A percentile compares a stretch with the other conserved stretches of the same genome.
Evolutionary conservation across 2,888 invertebrate genomes (phyloP).

Genomic region (Agonopterix alstromeriana): DNA sequence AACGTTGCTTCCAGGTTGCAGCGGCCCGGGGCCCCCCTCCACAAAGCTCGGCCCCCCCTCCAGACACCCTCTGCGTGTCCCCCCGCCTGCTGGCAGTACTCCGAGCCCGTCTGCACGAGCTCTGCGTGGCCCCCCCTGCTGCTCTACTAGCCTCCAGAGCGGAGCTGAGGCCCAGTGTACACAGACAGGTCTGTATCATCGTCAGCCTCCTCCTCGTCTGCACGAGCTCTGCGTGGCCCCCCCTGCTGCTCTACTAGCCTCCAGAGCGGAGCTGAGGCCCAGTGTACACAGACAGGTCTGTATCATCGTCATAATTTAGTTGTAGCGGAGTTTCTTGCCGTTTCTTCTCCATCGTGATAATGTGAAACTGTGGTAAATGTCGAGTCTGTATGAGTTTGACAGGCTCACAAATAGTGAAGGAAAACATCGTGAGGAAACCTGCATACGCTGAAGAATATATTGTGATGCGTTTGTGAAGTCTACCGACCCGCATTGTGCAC

Average conservation of each 20-base stretch:
- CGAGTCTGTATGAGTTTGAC: too few species aligned
- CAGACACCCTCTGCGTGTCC: conserved; percentile 67
- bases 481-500: too few species aligned
- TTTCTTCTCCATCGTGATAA: too few species aligned
- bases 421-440: too few species aligned
- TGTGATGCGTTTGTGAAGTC: too few species aligned
- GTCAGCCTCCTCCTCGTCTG: conserved; percentile 74
- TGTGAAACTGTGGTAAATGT: too few species aligned
- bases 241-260: conserved; percentile 76
- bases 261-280: conserved; percentile 86
- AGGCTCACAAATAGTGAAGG: too few species aligned
- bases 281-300: conserved; percentile 77
- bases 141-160: conserved; percentile 79
- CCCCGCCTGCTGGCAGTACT: conserved; percentile 87
- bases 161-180: conserved; percentile 86
- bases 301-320: too few species aligned
- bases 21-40: conserved; percentile 15
- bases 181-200: conserved; percentile 30
- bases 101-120: conserved; percentile 90
- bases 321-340: too few species aligned
- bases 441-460: too few species aligned
- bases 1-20: conserved; percentile 23
- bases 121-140: conserved; percentile 86
- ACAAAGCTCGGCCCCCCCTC: conserved; percentile 5
- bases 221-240: conserved; percentile 88